These are phyloP conservation scores for Zaprionus vittiger DNA, from an alignment of 1,140 invertebrate species.

Conservation along the genomic window DNA sequence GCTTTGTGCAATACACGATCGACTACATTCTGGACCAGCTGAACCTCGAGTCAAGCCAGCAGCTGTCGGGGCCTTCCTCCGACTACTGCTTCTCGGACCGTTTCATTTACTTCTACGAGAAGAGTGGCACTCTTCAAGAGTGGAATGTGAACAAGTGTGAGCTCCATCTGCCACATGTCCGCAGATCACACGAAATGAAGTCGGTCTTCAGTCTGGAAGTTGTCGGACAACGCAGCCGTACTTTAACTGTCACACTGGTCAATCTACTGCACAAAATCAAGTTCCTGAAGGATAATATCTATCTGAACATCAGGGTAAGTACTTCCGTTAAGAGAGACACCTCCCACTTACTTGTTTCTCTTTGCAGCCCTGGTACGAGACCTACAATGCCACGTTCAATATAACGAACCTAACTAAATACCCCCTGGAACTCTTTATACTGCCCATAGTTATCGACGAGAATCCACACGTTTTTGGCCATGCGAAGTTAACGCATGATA, in stretches of 20 bases:
- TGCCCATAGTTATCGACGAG: conserved; percentile 6
- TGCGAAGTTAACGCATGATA: conserved; percentile 47
- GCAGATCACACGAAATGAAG: conserved; percentile 46
- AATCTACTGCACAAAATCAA: conserved; percentile 60
- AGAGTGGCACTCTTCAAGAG: conserved; percentile 40
- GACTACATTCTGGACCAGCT: conserved; percentile 52
- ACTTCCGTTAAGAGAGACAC: too few species aligned
- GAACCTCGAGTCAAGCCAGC: conserved; percentile 67
- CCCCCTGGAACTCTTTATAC: conserved; percentile 32
- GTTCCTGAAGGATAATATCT: conserved; percentile 60
- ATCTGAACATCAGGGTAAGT: conserved; percentile 65
- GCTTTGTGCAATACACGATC: conserved; percentile 57
- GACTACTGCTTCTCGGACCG: conserved; percentile 67
- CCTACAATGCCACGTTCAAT: conserved; percentile 31
- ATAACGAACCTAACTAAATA: conserved; percentile 67
- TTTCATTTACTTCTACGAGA: conserved; percentile 72
- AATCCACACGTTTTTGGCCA: conserved; percentile 51
- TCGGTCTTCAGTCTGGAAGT: conserved; percentile 56
- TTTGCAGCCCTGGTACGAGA: conserved; percentile 75
- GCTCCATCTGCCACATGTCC: conserved; percentile 64
- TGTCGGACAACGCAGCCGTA: conserved; percentile 57
- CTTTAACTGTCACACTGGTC: conserved; percentile 55
- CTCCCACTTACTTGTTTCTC: neutral
- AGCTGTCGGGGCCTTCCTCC: conserved; percentile 52
- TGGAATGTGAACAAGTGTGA: conserved; percentile 23